A percentile compares a stretch with the other conserved stretches of the same genome.
Conservation (phyloP, 2,888 invertebrate genomes). For the Aphrophora alni region DNA sequence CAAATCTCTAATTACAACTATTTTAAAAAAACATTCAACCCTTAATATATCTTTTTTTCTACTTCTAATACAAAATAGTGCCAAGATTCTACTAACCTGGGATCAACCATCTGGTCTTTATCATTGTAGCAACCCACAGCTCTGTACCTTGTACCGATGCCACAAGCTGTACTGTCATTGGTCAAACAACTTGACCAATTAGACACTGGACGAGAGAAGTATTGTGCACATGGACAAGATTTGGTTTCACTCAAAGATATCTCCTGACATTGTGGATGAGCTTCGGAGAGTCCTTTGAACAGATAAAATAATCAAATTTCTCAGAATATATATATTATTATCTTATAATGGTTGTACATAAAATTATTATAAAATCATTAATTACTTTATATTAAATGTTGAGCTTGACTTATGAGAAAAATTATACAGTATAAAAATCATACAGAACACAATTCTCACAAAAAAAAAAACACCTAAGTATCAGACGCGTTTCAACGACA, state of each 20-base stretch:
- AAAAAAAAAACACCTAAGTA: too few relatives aligned
- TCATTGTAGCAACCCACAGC: slow-evolving; percentile 54
- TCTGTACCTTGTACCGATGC: slow-evolving; percentile 54
- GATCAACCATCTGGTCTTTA: slow-evolving; percentile 54
- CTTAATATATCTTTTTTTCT: too few relatives aligned
- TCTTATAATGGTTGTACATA: too few relatives aligned
- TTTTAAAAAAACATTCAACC: too few relatives aligned
- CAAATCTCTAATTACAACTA: too few relatives aligned
- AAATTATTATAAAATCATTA: too few relatives aligned
- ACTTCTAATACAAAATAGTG: too few relatives aligned
- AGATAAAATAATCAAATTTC: background rate
- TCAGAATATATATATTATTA: background rate
- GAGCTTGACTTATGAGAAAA: too few relatives aligned
- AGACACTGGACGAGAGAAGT: slow-evolving; percentile 52
- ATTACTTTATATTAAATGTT: too few relatives aligned
- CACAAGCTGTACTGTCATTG: slow-evolving; percentile 53
- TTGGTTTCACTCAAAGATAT: slow-evolving; percentile 53
- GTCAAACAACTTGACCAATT: slow-evolving; percentile 56
- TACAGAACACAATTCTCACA: too few relatives aligned
- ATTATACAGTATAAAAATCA: too few relatives aligned
- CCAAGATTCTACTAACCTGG: slow-evolving; percentile 54
- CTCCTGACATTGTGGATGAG: slow-evolving; percentile 53
- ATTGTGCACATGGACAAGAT: slow-evolving; percentile 55
- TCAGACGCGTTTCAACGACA: too few relatives aligned
- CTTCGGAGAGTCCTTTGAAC: slow-evolving; percentile 50